These are phyloP conservation scores for Clupea harengus DNA, from an alignment of 2,113 vertebrate genomes.

Conservation along the genomic window DNA sequence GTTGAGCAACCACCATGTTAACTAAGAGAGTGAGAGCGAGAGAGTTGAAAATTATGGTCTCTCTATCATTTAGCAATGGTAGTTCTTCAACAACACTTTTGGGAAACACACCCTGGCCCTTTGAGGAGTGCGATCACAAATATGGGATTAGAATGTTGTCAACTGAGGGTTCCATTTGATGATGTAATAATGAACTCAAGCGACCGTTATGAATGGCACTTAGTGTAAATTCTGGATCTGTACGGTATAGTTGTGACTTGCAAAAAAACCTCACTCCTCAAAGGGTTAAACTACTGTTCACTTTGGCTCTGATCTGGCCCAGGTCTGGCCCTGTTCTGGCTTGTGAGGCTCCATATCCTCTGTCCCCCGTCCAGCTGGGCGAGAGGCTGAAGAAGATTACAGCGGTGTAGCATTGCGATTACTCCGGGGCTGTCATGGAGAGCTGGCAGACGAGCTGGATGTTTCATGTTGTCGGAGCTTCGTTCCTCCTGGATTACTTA, in stretches of 20 bases:
- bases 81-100: neutral
- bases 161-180: too few relatives aligned
- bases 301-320: neutral
- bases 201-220: too few relatives aligned
- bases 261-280: too few relatives aligned
- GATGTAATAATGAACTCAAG: too few relatives aligned
- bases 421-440: neutral
- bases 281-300: neutral
- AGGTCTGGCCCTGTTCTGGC: neutral
- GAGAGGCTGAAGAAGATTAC: neutral
- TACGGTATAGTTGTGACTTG: too few relatives aligned
- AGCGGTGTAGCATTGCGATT: slow-evolving; percentile 2
- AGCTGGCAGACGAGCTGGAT: neutral
- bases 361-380: neutral
- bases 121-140: too few relatives aligned
- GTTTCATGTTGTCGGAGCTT: neutral
- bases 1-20: neutral
- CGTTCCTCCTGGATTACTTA: neutral
- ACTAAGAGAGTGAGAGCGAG: too few relatives aligned
- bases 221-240: too few relatives aligned
- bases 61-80: too few relatives aligned
- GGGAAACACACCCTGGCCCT: neutral
- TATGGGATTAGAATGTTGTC: too few relatives aligned
- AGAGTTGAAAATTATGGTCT: too few relatives aligned
- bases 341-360: neutral